Evolutionary conservation across 2,797 vertebrate species (phyloP).

Genomic region (Cirrhinus mrigala): DNA sequence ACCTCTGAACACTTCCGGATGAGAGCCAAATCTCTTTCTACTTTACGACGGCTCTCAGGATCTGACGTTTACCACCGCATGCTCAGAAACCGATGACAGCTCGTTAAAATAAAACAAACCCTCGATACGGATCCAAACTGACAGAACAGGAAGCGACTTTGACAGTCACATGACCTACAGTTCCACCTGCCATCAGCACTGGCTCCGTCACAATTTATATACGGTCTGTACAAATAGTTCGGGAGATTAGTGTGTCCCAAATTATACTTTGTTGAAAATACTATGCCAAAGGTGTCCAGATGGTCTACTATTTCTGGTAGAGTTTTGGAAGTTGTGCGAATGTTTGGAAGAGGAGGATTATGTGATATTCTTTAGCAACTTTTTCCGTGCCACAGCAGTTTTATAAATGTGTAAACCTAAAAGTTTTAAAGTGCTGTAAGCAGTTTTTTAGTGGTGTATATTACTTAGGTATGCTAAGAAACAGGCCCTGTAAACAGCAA

Average conservation of each 20-base stretch:
- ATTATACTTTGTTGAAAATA: constrained; percentile 26
- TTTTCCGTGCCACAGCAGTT: constrained; percentile 1
- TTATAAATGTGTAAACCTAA: not conserved
- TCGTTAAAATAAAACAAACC: constrained; percentile 37
- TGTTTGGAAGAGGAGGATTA: not conserved
- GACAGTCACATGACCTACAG: not conserved
- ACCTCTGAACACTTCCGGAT: constrained; percentile 41
- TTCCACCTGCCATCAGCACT: constrained; percentile 13
- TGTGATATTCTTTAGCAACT: constrained; percentile 22
- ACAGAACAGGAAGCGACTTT: constrained; percentile 3
- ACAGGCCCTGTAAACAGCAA: not conserved
- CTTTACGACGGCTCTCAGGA: constrained; percentile 29
- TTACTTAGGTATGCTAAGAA: not conserved
- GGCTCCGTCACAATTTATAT: constrained; percentile 19
- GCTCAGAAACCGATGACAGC: constrained; percentile 28
- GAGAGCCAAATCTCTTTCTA: constrained; percentile 13
- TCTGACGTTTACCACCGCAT: constrained; percentile 29
- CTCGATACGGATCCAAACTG: constrained; percentile 5
- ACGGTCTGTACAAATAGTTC: constrained; percentile 39
- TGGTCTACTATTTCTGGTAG: not conserved
- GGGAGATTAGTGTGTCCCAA: constrained; percentile 22
- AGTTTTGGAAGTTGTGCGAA: not conserved
- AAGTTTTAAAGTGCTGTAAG: not conserved
- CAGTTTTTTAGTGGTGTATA: not conserved
- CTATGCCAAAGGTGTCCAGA: constrained; percentile 36